Conservation (phyloP, 2,113 vertebrate genomes). For the Oostethus manadensis region DNA sequence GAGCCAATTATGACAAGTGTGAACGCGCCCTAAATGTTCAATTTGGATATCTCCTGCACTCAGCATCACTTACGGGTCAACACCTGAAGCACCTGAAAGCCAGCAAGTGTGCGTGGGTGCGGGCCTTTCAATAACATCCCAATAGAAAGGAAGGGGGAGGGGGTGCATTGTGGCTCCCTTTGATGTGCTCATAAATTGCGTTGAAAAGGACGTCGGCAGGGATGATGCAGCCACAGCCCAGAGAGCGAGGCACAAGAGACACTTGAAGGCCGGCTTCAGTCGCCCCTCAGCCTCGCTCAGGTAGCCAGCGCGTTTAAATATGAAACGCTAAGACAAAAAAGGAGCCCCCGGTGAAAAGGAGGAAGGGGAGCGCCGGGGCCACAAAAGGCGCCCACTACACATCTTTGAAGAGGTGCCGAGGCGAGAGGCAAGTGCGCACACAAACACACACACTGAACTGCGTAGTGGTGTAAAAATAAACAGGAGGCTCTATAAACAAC, state of each 20-base stretch:
- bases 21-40: constrained; percentile 14
- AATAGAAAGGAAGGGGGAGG: not conserved
- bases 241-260: constrained; percentile 45
- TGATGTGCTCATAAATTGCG: constrained; percentile 70
- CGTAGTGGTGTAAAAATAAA: constrained; percentile 37
- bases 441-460: constrained; percentile 22
- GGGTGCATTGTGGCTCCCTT: constrained; percentile 61
- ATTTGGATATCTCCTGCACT: constrained; percentile 19
- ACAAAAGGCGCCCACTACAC: constrained; percentile 69
- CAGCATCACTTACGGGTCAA: constrained; percentile 44
- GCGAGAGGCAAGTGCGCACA: constrained; percentile 52
- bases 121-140: not conserved
- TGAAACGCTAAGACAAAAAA: constrained; percentile 78
- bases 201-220: constrained; percentile 64
- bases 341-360: constrained; percentile 45
- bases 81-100: constrained; percentile 56
- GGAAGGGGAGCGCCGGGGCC: constrained; percentile 49
- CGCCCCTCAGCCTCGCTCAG: constrained; percentile 66
- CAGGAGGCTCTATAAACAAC: no score
- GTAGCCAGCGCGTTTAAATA: constrained; percentile 74
- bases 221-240: constrained; percentile 14
- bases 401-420: constrained; percentile 72
- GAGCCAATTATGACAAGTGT: no score
- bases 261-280: constrained; percentile 68
- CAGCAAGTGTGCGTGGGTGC: constrained; percentile 23